A percentile compares a stretch with the other conserved stretches of the same genome.
Evolutionary conservation across 2,113 vertebrate genomes (phyloP).

Genomic region (Erythrocercus mccallii): DNA sequence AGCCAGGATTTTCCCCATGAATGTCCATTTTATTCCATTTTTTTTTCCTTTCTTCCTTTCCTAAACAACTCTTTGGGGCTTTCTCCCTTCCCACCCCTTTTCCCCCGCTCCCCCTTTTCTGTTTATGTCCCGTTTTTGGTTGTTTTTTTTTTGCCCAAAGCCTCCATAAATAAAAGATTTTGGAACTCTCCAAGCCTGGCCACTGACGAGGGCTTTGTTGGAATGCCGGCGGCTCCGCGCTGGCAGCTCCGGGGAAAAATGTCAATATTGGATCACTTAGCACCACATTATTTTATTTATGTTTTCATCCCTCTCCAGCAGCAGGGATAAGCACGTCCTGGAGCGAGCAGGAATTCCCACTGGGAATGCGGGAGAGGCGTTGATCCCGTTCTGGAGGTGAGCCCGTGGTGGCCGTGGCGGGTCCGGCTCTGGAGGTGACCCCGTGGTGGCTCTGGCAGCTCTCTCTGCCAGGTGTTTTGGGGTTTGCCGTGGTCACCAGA

Average conservation of each 20-base stretch:
- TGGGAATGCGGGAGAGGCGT: neutral
- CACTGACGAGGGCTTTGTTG: constrained; percentile 34
- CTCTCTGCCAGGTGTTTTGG: neutral
- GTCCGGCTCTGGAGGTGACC: neutral
- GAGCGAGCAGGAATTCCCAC: neutral
- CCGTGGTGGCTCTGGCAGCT: neutral
- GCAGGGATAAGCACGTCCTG: neutral
- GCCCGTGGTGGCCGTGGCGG: neutral
- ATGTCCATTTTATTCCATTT: constrained; percentile 19
- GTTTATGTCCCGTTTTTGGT: neutral
- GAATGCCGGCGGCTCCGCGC: neutral
- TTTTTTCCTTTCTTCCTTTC: neutral
- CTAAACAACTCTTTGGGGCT: constrained; percentile 36
- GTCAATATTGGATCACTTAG: neutral
- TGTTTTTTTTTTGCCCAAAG: neutral
- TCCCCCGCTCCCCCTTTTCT: neutral
- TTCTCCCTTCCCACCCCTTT: neutral
- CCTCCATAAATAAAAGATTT: constrained; percentile 16
- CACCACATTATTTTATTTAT: neutral
- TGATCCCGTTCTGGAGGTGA: accelerated
- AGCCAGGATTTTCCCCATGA: constrained; percentile 23
- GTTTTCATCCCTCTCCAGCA: neutral
- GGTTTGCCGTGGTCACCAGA: neutral
- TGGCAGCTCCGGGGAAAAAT: neutral
- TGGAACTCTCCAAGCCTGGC: neutral